These are phyloP conservation scores for Pomacea canaliculata DNA, from an alignment of 2,888 invertebrate genomes.

Conservation along the genomic window DNA sequence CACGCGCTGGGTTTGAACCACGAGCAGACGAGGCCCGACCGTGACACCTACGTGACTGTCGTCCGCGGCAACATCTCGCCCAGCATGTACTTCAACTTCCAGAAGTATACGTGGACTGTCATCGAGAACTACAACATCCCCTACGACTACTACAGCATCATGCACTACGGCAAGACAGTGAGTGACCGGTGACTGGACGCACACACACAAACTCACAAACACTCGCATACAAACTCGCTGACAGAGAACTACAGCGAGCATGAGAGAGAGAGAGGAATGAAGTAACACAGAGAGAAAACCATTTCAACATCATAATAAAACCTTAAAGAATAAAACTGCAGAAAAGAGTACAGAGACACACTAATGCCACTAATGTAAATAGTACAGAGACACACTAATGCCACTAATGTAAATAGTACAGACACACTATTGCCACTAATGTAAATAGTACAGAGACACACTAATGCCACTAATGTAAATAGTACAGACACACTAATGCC, in stretches of 20 bases:
- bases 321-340: too few species aligned
- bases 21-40: slow-evolving; percentile 50
- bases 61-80: slow-evolving; percentile 36
- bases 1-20: slow-evolving; percentile 51
- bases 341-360: too few species aligned
- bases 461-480: too few species aligned
- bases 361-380: too few species aligned
- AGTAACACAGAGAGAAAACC: too few species aligned
- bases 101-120: slow-evolving; percentile 34
- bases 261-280: background rate
- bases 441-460: too few species aligned
- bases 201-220: background rate
- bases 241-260: background rate
- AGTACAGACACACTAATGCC: too few species aligned
- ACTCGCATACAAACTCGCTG: background rate
- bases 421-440: too few species aligned
- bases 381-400: too few species aligned
- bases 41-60: slow-evolving; percentile 44
- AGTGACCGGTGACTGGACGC: slow-evolving; percentile 2
- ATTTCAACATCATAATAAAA: too few species aligned
- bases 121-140: slow-evolving; percentile 44
- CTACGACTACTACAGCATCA: slow-evolving; percentile 57
- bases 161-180: slow-evolving; percentile 54
- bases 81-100: slow-evolving; percentile 46
- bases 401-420: too few species aligned